phyloP scores from a whole-genome alignment of 2,888 invertebrate species.

The Clusia tigrina region DNA sequence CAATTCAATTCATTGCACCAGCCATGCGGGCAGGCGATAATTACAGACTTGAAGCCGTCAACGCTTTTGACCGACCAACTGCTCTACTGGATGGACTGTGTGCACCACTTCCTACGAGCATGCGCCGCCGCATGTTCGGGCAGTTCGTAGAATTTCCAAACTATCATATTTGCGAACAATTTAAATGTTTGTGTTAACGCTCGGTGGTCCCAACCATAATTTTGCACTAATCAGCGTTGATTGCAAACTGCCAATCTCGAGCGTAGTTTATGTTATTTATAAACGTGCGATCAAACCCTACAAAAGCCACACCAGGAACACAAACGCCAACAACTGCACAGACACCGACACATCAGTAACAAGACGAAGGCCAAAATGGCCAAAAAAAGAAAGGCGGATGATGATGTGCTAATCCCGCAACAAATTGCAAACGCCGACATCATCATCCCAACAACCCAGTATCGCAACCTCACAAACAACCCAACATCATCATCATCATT shows the following conservation, averaged over 20 bases:
- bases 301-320: conserved; percentile 28
- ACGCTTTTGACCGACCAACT: background rate
- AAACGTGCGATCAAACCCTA: background rate
- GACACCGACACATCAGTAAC: conserved; percentile 31
- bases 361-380: conserved; percentile 11
- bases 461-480: conserved; percentile 40
- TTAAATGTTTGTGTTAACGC: conserved; percentile 57
- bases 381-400: too few relatives aligned
- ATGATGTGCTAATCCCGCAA: conserved; percentile 36
- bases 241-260: conserved; percentile 3
- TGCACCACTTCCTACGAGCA: background rate
- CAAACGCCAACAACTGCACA: conserved; percentile 40
- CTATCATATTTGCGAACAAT: conserved; percentile 52
- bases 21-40: conserved; percentile 4
- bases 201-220: conserved; percentile 58
- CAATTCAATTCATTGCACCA: too few relatives aligned
- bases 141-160: conserved; percentile 57
- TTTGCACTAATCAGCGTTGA: conserved; percentile 29
- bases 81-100: background rate
- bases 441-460: background rate
- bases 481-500: conserved; percentile 41
- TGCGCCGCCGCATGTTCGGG: conserved; percentile 15
- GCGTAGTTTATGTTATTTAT: background rate
- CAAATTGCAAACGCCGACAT: conserved; percentile 53
- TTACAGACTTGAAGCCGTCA: too few relatives aligned